Evolutionary conservation across 1,140 invertebrate species (phyloP).

Genomic region (Papilio polytes): DNA sequence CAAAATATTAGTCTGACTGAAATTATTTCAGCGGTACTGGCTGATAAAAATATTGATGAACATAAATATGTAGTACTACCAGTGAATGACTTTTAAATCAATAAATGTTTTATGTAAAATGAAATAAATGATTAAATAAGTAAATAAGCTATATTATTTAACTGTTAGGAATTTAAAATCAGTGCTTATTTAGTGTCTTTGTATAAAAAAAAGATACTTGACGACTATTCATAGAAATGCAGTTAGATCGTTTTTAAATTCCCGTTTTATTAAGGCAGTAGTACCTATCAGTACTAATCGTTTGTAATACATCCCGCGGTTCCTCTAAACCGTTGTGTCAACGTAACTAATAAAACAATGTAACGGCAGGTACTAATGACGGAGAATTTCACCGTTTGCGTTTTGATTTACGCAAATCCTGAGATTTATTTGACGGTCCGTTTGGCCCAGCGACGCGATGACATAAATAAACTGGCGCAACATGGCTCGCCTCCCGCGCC

Average conservation of each 20-base stretch:
- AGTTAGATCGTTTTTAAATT: too few species aligned
- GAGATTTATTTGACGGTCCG: conserved; percentile 55
- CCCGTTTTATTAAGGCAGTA: too few species aligned
- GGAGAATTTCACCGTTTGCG: conserved; percentile 36
- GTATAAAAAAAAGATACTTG: too few species aligned
- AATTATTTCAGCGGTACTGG: neutral
- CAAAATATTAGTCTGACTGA: conserved; percentile 21
- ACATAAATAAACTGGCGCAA: conserved; percentile 58
- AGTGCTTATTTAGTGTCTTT: too few species aligned
- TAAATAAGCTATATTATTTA: too few species aligned
- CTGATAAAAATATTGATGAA: conserved; percentile 8
- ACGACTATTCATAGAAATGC: too few species aligned
- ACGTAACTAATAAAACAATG: conserved; percentile 24
- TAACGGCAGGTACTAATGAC: conserved; percentile 39
- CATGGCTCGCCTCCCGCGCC: conserved; percentile 47
- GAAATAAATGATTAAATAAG: too few species aligned
- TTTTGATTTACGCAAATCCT: conserved; percentile 55
- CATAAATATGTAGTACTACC: neutral
- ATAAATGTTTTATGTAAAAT: too few species aligned
- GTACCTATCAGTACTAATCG: neutral
- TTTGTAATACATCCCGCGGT: conserved; percentile 3
- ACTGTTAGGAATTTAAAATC: too few species aligned
- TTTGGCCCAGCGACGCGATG: conserved; percentile 53
- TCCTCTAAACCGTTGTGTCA: conserved; percentile 7
- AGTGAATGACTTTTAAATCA: too few species aligned